Base-by-base conservation (phyloP, 2,888 invertebrate species). In the Temnothorax unifasciatus region DNA sequence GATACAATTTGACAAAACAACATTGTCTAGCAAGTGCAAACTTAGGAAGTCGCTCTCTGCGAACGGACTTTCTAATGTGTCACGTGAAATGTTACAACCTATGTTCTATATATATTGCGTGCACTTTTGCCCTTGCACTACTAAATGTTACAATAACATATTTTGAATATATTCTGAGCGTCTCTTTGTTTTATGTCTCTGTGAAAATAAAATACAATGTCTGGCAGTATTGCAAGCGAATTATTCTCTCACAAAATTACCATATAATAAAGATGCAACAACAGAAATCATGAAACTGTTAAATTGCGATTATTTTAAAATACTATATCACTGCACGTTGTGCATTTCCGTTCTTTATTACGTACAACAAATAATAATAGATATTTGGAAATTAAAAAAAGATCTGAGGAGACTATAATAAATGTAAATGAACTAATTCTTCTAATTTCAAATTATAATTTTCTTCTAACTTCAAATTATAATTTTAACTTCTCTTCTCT, bases 61-160 rank as follows among this genome's bases (percentile, higher is more conserved):
- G 18, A 41, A 54, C 69, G 34, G 15, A 69, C 18, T 69, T 15
- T 66, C 41, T 13, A n/a, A 41, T 34, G 15, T 54, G n/a, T 34
- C n/a, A 25, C 3, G 15, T 54, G 8, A 41, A 66, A 66, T 66
- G 44, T 69, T 52, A 66, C 66, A 41, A 52, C 13, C 25, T 41
- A 66, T 41, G 4, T 38, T 21, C 38, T 13, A 29, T 29, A 29
- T 29, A 29, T 29, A 25, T 64, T 54, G 41, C 59, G 3, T 41
- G 6, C 54, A 69, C 29, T 69, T 77, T 57, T 69, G 34, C 44
- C 9, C 13, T 18, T 11, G 21, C 3, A n/a, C 29, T 77, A 13
- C n/a, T 44, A 77, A 77, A 77, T 44, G 69, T 77, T 57, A 29
- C 34, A 44, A 47, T 69, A 77, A 69, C 29, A 54, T 69, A 68